Evolutionary conservation across 2,888 invertebrate species (phyloP), one percentile per base, ranked within the genome.

Genomic region (Oegoconia quadripuncta): DNA sequence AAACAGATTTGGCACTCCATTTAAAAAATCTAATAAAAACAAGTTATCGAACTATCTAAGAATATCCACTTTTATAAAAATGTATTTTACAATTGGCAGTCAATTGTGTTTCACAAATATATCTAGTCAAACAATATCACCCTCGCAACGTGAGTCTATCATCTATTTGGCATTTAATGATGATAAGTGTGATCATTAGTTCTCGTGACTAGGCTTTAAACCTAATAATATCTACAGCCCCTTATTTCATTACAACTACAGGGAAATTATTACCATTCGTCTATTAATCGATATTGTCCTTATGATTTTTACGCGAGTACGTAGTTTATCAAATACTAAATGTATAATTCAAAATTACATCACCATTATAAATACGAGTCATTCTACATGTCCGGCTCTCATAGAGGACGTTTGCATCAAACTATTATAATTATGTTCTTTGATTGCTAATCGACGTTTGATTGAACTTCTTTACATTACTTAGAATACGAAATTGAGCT

Each of bases 231-330:
- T 79, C 83, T 86, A 86, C 79, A 83, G 55, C 65, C 62, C 64
- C 75, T 75, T 78, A 74, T 42, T 58, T 61, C 55, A 60, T 65
- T 71, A 80, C 55, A 61, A 58, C 78, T 83, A 83, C 66, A 64
- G 67, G 74, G 75, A 64, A 74, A 66, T 79, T 61, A 74, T 70
- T 74, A 77, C 69, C 73, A 73, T 80, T 80, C 77, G 73, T 83
- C 79, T 78, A 73, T 76, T 64, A 67, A 78, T 82, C 81, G 79
- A 87, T 87, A 87, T 87, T 87, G 87, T 87, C 87, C 81, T 76
- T 81, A 86, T 77, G 73, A 78, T 80, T 83, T 81, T 86, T 84
- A 83, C 80, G 84, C 79, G 77, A 83, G 79, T 81, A 83, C 83
- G 80, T 81, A 74, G 79, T 77, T 76, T 81, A 83, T 78, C 78